Evolutionary conservation across 2,888 invertebrate species (phyloP), one percentile per base, ranked within the genome.

Genomic region (Eudasyphora cyanicolor): DNA sequence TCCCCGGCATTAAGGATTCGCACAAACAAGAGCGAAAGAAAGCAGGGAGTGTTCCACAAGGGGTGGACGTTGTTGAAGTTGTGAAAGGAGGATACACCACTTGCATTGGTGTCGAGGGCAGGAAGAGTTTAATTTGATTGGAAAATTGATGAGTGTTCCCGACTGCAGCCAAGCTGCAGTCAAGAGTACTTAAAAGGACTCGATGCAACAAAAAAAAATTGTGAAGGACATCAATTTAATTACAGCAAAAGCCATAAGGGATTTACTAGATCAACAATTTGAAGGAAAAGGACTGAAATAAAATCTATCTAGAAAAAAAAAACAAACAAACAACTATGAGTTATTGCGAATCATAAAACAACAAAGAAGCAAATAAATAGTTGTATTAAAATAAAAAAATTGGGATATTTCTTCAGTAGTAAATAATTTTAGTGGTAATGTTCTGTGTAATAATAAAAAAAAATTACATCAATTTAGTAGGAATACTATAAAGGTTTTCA

Each of bases 111-210:
- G 45, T 74, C 32, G 62, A 64, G 70, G 83, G 77, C 80, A 84
- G 84, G 84, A 84, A 81, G 84, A 81, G 78, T 84, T 84, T 84
- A 84, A 84, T 84, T 84, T 84, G 84, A 84, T 84, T 81, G 81
- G 84, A 84, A 84, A 84, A 84, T 84, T 84, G 84, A 84, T 84
- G 84, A 84, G 81, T 84, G 83, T 78, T 81, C n/a, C n/a, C 84
- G 78, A 35, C 38, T 21, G 64, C 64, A 38, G 64, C 38, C 10
- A 24, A 35, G 83, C 81, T 78, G 77, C 80, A 64, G 84, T 84
- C 78, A 81, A 84, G 84, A 84, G 84, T 84, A 84, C 84, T 84
- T 84, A 84, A n/a, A n/a, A 84, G 84, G 75, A 79, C 35, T 35
- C n/a, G 29, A 60, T 12, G 35, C 19, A 64, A 64, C 29, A 29